Base-by-base conservation (phyloP, 2,888 invertebrate genomes). In the Platycheirus rosarum region DNA sequence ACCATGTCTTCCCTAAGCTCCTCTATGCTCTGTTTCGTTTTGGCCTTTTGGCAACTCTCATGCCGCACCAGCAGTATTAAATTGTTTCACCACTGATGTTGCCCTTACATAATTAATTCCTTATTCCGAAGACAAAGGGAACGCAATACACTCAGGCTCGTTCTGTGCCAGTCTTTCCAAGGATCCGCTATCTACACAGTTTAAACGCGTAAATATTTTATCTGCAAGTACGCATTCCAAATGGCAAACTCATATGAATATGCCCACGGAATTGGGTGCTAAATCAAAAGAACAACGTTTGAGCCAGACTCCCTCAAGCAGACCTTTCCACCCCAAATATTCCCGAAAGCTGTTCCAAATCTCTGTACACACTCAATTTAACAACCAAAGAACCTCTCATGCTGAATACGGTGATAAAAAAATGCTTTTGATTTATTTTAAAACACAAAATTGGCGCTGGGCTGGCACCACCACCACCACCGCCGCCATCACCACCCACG, bases 81-180 rank as follows among this genome's bases (percentile, higher is more conserved):
- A 76, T 76, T 76, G 70, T 70, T 65, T 65, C 40, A 37, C 51
- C 60, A 46, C 60, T 66, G 60, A 66, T 63, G 51, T 70, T 70
- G n/a, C 37, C 65, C 46, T 44, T 71, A 35, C 70, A 80, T 80
- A 76, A 80, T 80, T 76, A 76, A 80, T 80, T 80, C 80, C 46
- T 70, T 37, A 29, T 75, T 51, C 44, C 8, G 26, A 51, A 44
- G 69, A 51, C 48, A 60, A 60, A 60, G 16, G n/a, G 44, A 42
- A 60, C 29, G 44, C 29, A 16, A 26, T 26, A 42, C 20, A 46
- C 9, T 3, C 48, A 32, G 8, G 6, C 23, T 23, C 29, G 4
- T 32, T 8, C 29, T 32, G 23, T 2, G 3, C 26, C 26, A 16
- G 18, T 42, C 62, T 60, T 32, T 65, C 5, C 44, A 14, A 5